Base-by-base conservation (phyloP, 2,888 invertebrate species). In the Drosophila algonquin region DNA sequence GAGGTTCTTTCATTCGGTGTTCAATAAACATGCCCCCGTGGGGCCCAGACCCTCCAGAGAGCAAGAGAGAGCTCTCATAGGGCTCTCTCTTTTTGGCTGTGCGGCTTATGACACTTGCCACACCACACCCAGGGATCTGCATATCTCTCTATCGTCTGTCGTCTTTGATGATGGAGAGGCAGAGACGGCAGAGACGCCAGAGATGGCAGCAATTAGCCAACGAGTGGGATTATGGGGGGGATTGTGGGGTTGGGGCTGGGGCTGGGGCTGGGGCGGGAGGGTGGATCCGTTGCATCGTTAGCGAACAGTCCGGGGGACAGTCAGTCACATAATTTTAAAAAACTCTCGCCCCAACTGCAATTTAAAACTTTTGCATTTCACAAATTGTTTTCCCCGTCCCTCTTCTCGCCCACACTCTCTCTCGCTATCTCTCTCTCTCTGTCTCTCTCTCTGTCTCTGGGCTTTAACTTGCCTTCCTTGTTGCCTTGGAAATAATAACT, bases 401-500 rank as follows among this genome's bases (percentile, higher is more conserved):
- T 44, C 24, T 5, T 0, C 35, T 0, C 24, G 45, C 48, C 21
- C 14, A 9, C 53, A 9, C 40, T n/a, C 8, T n/a, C 21, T 21
- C 21, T 3, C 21, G 3, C 21, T 21, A 3, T 21, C 21, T 21
- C 3, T 21, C 21, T 21, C 32, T 47, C 12, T 55, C 18, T 32
- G 30, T 30, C 27, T 30, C 46, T 47, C 30, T 54, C 56, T 64
- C 61, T 59, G 68, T 72, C 69, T 71, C 68, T 67, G 55, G 35
- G 30, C 30, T 7, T 27, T 27, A 8, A 7, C 27, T 27, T 27
- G 24, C 24, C 4, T 24, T 14, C 21, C 47, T 46, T 46, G 86
- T 84, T 80, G 81, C 81, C 75, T 75, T 48, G 81, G 74, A 80
- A 86, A 88, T 88, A 88, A 84, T 86, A 83, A 75, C 77, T 86